Evolutionary conservation across 2,888 invertebrate species (phyloP), one percentile per base, ranked within the genome.

Genomic region (Drosophila lutescens): DNA sequence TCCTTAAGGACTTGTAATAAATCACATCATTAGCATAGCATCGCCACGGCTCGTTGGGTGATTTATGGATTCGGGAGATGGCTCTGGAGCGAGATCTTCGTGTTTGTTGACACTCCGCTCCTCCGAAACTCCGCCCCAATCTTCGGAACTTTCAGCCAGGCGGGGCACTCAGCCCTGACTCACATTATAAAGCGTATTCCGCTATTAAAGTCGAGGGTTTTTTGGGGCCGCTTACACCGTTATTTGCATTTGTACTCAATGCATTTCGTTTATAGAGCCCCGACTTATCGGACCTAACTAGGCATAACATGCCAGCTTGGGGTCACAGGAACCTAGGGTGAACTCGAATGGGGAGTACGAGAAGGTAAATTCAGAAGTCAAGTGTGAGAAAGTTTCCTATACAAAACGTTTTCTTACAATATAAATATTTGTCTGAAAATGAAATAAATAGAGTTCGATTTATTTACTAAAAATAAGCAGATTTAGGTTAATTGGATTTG

Each of bases 181-280:
- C 50, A 51, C 49, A 56, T 60, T 51, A 20, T 34, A n/a, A 38
- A 23, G 36, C 36, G 46, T 47, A 47, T 34, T 59, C 46, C 40
- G 26, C 46, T 38, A 15, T 60, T 66, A 13, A 54, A 59, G 77
- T 75, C 49, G 36, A 8, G 30, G 57, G 50, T 58, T 82, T 82
- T 44, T 77, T 69, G 61, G 76, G 86, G 88, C 66, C 82, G 66
- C 69, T 54, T 68, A 82, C 77, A 82, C 77, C 67, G 80, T 69
- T 83, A 88, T 88, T 83, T 72, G 83, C 88, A 88, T 83, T 67
- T 83, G 88, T 68, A 43, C 83, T 53, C 84, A 83, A 79, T 82
- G 80, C 82, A 87, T 81, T 79, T 78, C 36, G 62, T 80, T 80
- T 80, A 71, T 61, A 63, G 47, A 41, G 17, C 17, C 40, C 44